Evolutionary conservation across 2,113 vertebrate genomes (phyloP).

Genomic region (Actenoides lindsayi): DNA sequence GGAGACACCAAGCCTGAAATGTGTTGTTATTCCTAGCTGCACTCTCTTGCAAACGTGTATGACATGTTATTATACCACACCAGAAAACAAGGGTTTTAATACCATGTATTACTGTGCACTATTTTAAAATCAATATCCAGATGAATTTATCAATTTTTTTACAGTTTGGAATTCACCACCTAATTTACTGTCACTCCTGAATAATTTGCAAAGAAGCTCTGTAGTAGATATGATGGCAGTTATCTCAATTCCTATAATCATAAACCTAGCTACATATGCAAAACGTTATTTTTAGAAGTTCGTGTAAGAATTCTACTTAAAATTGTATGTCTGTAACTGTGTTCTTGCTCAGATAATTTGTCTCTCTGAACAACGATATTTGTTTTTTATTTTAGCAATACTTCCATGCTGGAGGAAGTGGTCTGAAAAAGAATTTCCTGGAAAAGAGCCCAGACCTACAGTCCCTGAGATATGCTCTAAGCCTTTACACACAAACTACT

Average conservation of each 20-base stretch:
- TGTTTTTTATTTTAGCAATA: conserved; percentile 86
- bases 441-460: conserved; percentile 96
- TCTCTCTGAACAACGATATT: not conserved
- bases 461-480: conserved; percentile 94
- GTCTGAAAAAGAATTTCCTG: conserved; percentile 96
- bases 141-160: not conserved
- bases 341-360: not conserved
- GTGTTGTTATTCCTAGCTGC: not conserved
- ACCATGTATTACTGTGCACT: not conserved
- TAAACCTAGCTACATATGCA: not conserved
- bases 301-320: not conserved
- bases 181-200: not conserved
- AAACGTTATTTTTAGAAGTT: not conserved
- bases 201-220: not conserved
- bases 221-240: not conserved
- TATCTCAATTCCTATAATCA: not conserved
- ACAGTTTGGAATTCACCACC: not conserved
- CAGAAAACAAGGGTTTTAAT: not conserved
- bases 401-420: conserved; percentile 97
- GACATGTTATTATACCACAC: not conserved
- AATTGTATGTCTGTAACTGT: not conserved
- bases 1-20: not conserved
- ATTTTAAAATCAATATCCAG: not conserved
- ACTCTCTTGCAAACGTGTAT: not conserved
- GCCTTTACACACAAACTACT: conserved; percentile 97